These are phyloP conservation scores for Dromaius novaehollandiae DNA, from an alignment of 2,113 vertebrate species.

Conservation along the genomic window DNA sequence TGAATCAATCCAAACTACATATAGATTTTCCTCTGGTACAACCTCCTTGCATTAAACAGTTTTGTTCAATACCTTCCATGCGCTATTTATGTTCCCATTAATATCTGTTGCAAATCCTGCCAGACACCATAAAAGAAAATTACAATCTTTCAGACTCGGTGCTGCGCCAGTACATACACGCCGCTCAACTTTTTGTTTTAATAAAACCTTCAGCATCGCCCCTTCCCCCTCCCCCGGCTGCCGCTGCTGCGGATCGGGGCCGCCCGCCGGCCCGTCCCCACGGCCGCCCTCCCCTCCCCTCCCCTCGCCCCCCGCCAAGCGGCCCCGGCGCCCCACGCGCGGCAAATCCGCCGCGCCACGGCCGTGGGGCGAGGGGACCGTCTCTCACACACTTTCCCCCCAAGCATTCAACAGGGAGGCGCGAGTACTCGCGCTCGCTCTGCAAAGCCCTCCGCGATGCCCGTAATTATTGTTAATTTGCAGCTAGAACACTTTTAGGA, in stretches of 20 bases:
- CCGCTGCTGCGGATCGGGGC: not conserved
- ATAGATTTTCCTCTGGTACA: constrained; percentile 74
- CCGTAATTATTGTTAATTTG: not conserved
- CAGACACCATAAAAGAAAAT: constrained; percentile 80
- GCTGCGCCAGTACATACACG: constrained; percentile 69
- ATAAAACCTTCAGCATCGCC: constrained; percentile 55
- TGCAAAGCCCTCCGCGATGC: not conserved
- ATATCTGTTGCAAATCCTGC: constrained; percentile 81
- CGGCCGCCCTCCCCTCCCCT: not conserved
- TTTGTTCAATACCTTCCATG: constrained; percentile 76
- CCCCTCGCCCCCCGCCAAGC: no score
- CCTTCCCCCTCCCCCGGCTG: not conserved
- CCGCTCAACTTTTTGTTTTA: constrained; percentile 65
- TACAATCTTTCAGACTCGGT: constrained; percentile 72
- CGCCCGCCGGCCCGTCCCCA: not conserved
- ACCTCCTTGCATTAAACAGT: constrained; percentile 76
- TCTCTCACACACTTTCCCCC: not conserved
- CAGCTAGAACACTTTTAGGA: not conserved
- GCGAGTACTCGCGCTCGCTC: not conserved
- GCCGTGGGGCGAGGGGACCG: not conserved
- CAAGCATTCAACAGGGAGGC: not conserved
- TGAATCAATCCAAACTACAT: constrained; percentile 70
- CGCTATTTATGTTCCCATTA: constrained; percentile 79
- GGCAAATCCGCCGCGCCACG: not conserved
- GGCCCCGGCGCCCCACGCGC: not conserved